Evolutionary conservation across 2,797 vertebrate genomes (phyloP).

Genomic region (Squalus acanthias): DNA sequence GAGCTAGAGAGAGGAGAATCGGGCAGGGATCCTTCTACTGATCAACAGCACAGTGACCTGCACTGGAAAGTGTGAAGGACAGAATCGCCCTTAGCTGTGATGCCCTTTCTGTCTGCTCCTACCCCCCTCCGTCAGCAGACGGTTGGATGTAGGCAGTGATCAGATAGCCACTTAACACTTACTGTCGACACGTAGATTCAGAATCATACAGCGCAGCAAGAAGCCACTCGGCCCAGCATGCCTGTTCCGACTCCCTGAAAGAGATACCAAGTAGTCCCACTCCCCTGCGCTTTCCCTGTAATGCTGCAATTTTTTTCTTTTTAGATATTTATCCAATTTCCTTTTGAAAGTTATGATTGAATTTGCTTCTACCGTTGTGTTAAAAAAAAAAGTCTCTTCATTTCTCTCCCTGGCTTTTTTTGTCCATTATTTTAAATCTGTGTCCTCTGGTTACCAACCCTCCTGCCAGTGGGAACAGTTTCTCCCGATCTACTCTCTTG

Average conservation of each 20-base stretch:
- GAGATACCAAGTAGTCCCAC: neutral
- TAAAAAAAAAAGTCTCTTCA: neutral
- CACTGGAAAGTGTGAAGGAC: neutral
- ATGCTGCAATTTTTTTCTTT: neutral
- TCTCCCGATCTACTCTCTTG: neutral
- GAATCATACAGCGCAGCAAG: neutral
- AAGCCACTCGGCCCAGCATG: neutral
- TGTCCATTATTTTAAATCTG: neutral
- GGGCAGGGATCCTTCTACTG: neutral
- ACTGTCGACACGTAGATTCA: no score
- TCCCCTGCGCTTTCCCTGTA: neutral
- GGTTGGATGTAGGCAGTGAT: neutral
- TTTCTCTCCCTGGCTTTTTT: neutral
- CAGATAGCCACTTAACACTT: neutral
- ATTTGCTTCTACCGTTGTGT: neutral
- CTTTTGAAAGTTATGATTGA: neutral
- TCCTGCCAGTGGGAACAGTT: neutral
- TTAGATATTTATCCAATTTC: neutral
- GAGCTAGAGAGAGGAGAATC: neutral
- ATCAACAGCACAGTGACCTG: neutral
- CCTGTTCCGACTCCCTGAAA: neutral
- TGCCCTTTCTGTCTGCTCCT: neutral
- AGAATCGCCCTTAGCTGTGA: neutral
- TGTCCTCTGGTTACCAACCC: neutral
- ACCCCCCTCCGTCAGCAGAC: neutral